A percentile compares a stretch with the other conserved stretches of the same genome.
Conservation (phyloP, 2,113 vertebrate genomes). For the Paraplagusia blochii region DNA sequence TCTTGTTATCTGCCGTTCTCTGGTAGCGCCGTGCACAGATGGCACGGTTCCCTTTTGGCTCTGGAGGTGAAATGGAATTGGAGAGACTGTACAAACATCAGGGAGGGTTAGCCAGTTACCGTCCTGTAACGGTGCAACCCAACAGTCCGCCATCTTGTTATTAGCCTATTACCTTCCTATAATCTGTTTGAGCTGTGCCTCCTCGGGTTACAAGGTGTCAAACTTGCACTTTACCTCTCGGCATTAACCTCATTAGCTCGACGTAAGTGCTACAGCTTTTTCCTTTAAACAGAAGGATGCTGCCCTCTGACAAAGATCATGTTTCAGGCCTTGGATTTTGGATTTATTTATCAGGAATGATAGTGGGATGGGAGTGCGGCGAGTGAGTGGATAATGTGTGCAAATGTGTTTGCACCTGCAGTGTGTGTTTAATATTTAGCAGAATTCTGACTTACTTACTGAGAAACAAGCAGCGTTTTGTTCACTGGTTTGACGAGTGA, state of each 20-base stretch:
- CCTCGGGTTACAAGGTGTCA: conserved; percentile 50
- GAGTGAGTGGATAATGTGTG: no score
- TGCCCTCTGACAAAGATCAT: conserved; percentile 9
- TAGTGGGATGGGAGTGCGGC: no score
- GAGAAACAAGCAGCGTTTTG: no score
- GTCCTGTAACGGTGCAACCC: conserved; percentile 42
- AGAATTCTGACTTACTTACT: no score
- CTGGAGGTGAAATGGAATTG: conserved; percentile 53
- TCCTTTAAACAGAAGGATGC: conserved; percentile 12
- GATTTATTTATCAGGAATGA: background rate
- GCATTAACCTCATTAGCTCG: conserved; percentile 39
- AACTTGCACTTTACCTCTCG: conserved; percentile 35
- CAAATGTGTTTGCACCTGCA: no score
- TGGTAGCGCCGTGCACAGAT: conserved; percentile 18
- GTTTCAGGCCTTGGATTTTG: conserved; percentile 13
- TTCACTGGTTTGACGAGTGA: no score
- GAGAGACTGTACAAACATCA: conserved; percentile 54
- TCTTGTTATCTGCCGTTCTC: conserved; percentile 17
- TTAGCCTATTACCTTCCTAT: conserved; percentile 50
- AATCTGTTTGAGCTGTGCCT: conserved; percentile 47
- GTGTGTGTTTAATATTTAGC: no score
- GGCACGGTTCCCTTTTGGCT: conserved; percentile 22
- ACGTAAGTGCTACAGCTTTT: conserved; percentile 31
- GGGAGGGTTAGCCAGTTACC: conserved; percentile 58
- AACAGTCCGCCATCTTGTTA: conserved; percentile 37